Conservation (phyloP, 2,888 invertebrate genomes). For the Zootermopsis nevadensis region DNA sequence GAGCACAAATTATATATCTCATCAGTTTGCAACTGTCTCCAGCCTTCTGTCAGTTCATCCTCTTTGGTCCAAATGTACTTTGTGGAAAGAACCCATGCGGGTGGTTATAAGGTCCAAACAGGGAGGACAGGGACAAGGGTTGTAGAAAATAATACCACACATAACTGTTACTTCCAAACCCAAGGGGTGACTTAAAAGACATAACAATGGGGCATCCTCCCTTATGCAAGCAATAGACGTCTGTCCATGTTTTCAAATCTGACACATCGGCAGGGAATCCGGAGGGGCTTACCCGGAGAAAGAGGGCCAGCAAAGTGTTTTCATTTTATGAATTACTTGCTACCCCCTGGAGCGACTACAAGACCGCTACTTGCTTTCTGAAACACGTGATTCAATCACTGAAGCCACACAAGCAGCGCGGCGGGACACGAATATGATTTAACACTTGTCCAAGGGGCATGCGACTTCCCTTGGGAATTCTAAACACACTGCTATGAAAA, state of each 20-base stretch:
- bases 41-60: no score
- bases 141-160: neutral
- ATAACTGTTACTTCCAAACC: neutral
- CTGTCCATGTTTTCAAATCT: neutral
- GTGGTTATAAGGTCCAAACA: no score
- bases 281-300: neutral
- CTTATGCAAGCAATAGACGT: neutral
- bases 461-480: no score
- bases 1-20: no score
- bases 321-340: neutral
- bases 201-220: neutral
- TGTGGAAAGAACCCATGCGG: no score
- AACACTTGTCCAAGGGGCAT: neutral
- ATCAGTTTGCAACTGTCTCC: no score
- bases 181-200: neutral
- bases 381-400: neutral
- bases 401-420: neutral
- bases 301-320: constrained; percentile 1
- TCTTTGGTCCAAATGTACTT: no score
- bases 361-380: neutral
- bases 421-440: constrained; percentile 13
- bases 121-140: no score
- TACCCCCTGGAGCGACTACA: neutral
- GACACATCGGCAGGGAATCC: neutral
- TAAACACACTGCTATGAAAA: no score